Percentiles rank a stretch among this genome's conserved stretches.
These are phyloP conservation scores for Leptarthrus brevirostris DNA, from an alignment of 2,888 invertebrate genomes.

Conservation along the genomic window DNA sequence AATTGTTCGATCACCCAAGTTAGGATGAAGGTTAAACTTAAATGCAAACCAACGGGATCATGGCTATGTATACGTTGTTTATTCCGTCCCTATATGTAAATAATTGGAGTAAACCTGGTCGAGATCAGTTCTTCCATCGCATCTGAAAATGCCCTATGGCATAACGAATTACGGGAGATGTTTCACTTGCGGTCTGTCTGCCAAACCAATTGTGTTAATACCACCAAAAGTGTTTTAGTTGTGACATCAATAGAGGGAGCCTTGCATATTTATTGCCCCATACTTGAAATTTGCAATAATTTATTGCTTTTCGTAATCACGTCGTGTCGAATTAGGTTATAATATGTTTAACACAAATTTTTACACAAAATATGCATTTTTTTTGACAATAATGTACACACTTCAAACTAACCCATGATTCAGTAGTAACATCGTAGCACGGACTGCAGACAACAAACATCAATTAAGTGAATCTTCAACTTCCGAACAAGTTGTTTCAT, in stretches of 20 bases:
- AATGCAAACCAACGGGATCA: constrained; percentile 34
- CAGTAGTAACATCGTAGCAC: too few species aligned
- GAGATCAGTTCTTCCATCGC: neutral
- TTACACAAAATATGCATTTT: too few species aligned
- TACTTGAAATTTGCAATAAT: too few species aligned
- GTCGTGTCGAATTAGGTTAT: too few species aligned
- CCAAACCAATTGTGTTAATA: too few species aligned
- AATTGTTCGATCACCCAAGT: constrained; percentile 39
- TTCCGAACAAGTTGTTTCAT: constrained; percentile 25
- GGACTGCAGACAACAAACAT: neutral
- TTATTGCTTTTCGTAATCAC: too few species aligned
- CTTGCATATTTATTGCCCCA: too few species aligned
- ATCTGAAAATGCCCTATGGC: constrained; percentile 1
- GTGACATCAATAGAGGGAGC: too few species aligned
- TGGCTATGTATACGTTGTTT: constrained; percentile 8
- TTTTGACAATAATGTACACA: too few species aligned
- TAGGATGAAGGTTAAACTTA: constrained; percentile 12
- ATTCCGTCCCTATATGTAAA: neutral
- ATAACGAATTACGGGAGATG: neutral
- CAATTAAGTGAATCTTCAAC: constrained; percentile 23
- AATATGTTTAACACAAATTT: too few species aligned
- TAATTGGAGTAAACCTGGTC: constrained; percentile 1
- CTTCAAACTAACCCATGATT: too few species aligned
- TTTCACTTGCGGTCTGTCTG: neutral
- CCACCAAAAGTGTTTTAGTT: too few species aligned